phyloP scores from a whole-genome alignment of 2,797 vertebrate genomes.

The Enteromius viviparus region DNA sequence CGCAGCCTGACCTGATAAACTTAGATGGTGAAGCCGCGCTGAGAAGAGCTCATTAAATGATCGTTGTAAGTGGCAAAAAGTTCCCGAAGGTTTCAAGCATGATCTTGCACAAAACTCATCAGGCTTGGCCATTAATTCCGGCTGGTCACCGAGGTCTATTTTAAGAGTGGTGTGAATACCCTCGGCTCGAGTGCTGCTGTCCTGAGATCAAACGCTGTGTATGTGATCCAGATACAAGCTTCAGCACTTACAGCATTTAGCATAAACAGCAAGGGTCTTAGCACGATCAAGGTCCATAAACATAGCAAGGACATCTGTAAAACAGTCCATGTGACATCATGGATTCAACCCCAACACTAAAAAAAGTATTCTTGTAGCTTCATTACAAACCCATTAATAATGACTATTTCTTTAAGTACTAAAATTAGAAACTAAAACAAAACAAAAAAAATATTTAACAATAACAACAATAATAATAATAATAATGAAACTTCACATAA shows the following conservation, averaged over 20 bases:
- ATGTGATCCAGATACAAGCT: slow-evolving; percentile 24
- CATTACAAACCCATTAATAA: no score
- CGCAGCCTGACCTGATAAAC: neutral
- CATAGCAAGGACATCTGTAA: no score
- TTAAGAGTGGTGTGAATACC: slow-evolving; percentile 26
- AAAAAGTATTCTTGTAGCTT: no score
- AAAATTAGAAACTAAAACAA: no score
- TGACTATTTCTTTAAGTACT: no score
- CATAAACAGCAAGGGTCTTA: neutral
- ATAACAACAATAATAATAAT: no score
- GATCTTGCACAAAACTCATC: slow-evolving; percentile 9
- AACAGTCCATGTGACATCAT: no score
- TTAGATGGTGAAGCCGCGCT: neutral
- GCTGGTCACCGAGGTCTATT: slow-evolving; percentile 31
- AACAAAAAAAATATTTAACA: no score
- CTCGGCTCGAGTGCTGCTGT: neutral
- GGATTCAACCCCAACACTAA: no score
- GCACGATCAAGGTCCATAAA: no score
- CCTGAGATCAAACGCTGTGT: slow-evolving; percentile 10
- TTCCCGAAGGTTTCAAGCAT: slow-evolving; percentile 5
- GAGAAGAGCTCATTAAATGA: slow-evolving; percentile 9
- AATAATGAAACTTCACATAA: no score
- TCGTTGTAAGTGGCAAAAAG: neutral
- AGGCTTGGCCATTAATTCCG: slow-evolving; percentile 11
- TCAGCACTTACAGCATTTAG: neutral